These are phyloP conservation scores for Puntigrus tetrazona DNA, from an alignment of 2,113 vertebrate genomes.

Conservation along the genomic window DNA sequence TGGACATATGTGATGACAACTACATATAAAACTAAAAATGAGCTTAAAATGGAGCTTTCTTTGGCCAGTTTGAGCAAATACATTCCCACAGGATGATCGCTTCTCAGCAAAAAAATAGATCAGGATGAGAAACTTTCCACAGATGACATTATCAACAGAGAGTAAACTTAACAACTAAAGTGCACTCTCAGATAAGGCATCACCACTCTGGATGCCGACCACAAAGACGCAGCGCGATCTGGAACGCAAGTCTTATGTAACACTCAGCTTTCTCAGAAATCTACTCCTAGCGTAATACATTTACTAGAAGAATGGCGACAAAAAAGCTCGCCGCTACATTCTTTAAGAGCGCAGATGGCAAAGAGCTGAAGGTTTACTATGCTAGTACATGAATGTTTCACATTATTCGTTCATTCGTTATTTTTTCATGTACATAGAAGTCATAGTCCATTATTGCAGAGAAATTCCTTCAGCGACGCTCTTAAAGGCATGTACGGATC, in stretches of 20 bases:
- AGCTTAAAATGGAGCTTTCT: not conserved
- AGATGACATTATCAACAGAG: not conserved
- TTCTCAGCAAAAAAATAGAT: not conserved
- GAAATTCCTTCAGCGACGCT: not conserved
- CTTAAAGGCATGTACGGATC: too few relatives aligned
- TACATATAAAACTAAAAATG: not conserved
- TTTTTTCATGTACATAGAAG: not conserved
- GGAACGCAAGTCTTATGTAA: constrained; percentile 8
- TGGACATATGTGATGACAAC: too few relatives aligned
- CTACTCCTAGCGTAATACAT: not conserved
- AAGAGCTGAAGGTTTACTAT: not conserved
- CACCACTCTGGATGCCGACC: not conserved
- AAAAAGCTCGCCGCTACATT: not conserved
- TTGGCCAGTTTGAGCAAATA: not conserved
- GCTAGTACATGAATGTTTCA: not conserved
- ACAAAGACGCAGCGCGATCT: not conserved
- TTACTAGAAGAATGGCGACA: not conserved
- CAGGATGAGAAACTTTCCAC: not conserved
- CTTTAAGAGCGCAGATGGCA: not conserved
- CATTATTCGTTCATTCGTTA: not conserved
- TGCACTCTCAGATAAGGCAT: constrained; percentile 1
- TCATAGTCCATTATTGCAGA: not conserved
- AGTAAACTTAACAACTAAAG: constrained; percentile 7
- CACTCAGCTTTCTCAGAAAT: constrained; percentile 17
- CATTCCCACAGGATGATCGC: not conserved